Evolutionary conservation across 1,140 invertebrate genomes (phyloP).

Genomic region (Limonius californicus): DNA sequence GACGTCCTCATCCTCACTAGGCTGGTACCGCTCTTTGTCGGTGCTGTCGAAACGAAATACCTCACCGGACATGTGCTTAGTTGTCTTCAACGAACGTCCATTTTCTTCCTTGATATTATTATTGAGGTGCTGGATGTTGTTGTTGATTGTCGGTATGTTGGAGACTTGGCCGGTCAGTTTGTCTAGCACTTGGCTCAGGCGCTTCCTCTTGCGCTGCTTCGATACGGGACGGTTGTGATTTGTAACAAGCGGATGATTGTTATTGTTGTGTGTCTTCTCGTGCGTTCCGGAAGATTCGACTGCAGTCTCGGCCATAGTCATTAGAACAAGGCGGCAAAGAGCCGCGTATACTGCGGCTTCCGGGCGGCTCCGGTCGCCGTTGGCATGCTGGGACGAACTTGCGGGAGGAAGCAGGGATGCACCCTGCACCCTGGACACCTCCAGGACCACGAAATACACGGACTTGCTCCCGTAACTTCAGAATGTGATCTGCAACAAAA

Average conservation of each 20-base stretch:
- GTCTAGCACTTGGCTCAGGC: slow-evolving; percentile 71
- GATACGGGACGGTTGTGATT: slow-evolving; percentile 57
- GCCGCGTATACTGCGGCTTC: too few relatives aligned
- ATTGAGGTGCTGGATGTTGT: slow-evolving; percentile 33
- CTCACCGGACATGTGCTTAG: slow-evolving; percentile 44
- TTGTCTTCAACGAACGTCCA: slow-evolving; percentile 14
- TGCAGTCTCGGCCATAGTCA: slow-evolving; percentile 66
- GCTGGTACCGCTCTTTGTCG: slow-evolving; percentile 48
- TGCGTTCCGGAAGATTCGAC: slow-evolving; percentile 53
- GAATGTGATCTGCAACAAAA: too few relatives aligned
- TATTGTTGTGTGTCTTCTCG: slow-evolving; percentile 50
- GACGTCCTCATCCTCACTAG: slow-evolving; percentile 56
- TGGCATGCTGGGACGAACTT: too few relatives aligned
- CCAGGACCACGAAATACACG: too few relatives aligned
- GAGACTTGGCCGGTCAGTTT: slow-evolving; percentile 52
- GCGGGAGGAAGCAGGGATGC: too few relatives aligned
- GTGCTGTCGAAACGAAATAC: slow-evolving; percentile 55
- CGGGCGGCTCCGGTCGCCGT: too few relatives aligned
- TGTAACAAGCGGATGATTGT: slow-evolving; percentile 56
- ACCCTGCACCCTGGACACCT: too few relatives aligned
- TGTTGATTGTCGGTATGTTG: slow-evolving; percentile 43
- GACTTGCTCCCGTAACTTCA: too few relatives aligned
- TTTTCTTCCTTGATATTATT: slow-evolving; percentile 38
- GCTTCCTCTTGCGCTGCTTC: slow-evolving; percentile 65
- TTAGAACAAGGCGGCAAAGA: slow-evolving; percentile 47